Base-by-base conservation (phyloP, 2,888 invertebrate species). In the Cheilosia soror region DNA sequence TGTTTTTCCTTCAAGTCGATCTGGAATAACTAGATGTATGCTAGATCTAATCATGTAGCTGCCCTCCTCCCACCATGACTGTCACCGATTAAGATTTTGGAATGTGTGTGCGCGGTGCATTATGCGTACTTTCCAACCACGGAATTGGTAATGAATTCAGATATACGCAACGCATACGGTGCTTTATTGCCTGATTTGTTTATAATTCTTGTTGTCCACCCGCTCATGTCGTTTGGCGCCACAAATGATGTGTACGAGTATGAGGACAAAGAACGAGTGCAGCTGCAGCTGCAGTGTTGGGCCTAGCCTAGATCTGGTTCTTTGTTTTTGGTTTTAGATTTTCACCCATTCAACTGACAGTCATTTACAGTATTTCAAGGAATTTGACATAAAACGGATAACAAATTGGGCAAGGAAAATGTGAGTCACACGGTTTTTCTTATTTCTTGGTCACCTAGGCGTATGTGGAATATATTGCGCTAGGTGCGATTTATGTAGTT, bases 241-340 rank as follows among this genome's bases (percentile, higher is more conserved):
- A 77, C 37, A 62, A 63, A 78, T 31, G 37, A 11, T 72, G 47
- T 73, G 62, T 66, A 51, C 49, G 62, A 85, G 62, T 66, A 51
- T 57, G 62, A 81, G 81, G 85, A 85, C 81, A 85, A 85, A 77
- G 76, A 81, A 77, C 81, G n/a, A 77, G 76, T 47, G 27, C 80
- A 75, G 80, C 75, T 72, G 80, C 84, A 81, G 85, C 81, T 77
- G 72, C 75, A 76, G 47, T 37, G 58, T 27, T 69, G 40, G 37
- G 75, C 84, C 80, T 76, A 84, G 80, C 84, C 80, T 84, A 71
- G 62, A 83, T 27, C 47, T 68, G 33, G 25, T 69, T 40, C 11
- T 68, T 68, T 47, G 15, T 47, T 68, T 57, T 65, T 73, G 2
- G 13, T 65, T 47, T 68, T 31, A 55, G 25, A 51, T 25, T 65